Evolutionary conservation across 2,113 vertebrate species (phyloP).

Genomic region (Clarias gariepinus): DNA sequence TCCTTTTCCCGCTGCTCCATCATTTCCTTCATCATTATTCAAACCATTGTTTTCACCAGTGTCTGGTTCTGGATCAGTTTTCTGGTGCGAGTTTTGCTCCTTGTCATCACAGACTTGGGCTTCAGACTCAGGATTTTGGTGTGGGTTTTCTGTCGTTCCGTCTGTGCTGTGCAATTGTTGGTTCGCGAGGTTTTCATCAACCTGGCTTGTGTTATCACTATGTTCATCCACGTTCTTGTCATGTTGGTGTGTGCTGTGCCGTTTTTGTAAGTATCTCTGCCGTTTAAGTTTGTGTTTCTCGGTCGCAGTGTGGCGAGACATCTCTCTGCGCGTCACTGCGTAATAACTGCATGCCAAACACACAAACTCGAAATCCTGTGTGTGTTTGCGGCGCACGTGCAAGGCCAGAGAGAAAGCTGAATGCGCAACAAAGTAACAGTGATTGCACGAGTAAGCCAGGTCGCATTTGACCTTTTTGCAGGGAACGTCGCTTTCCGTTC

Average conservation of each 20-base stretch:
- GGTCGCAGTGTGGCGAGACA: slow-evolving; percentile 88
- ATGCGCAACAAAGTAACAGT: slow-evolving; percentile 86
- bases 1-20: neutral
- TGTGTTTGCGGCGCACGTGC: slow-evolving; percentile 90
- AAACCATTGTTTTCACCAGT: neutral
- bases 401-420: slow-evolving; percentile 85
- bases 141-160: neutral
- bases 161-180: neutral
- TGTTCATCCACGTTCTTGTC: neutral
- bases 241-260: slow-evolving; percentile 11
- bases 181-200: neutral
- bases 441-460: slow-evolving; percentile 72
- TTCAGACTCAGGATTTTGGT: neutral
- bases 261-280: slow-evolving; percentile 70
- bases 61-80: neutral
- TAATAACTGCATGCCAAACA: slow-evolving; percentile 95
- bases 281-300: slow-evolving; percentile 91
- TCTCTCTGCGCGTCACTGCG: slow-evolving; percentile 88
- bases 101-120: neutral
- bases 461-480: slow-evolving; percentile 60
- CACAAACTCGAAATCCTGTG: slow-evolving; percentile 89
- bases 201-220: neutral
- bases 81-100: neutral
- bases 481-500: slow-evolving; percentile 36
- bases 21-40: neutral